Evolutionary conservation across 2,888 invertebrate genomes (phyloP), one percentile per base, ranked within the genome.

Genomic region (Lasioglossum vierecki): DNA sequence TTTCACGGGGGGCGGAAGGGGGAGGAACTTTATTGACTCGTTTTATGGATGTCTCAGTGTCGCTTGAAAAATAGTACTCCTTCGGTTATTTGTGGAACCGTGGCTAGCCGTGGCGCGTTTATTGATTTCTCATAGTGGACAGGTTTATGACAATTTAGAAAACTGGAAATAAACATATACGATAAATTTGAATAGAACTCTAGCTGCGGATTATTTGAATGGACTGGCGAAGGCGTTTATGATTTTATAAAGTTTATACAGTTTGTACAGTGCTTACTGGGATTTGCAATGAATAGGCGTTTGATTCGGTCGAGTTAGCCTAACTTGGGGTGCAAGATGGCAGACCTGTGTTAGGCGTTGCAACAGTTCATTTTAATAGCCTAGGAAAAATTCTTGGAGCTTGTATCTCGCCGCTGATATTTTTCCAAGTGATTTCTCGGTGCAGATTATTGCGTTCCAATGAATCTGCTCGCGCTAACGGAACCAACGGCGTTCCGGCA

Each of bases 381-480:
- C 22, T 22, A 22, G 22, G 8, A 53, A 18, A 53, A 53, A 53
- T 53, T 53, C 22, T 53, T 53, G 0, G 8, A 2, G 2, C 53
- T 22, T 22, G 22, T 53, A 53, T 53, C 53, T 9, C 8, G 8
- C 53, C 8, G 53, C 5, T 22, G 22, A 22, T 22, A 53, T 53
- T 53, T 53, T 22, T 53, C 15, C 4, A 26, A 26, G 13, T 5
- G 60, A 60, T 60, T 26, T 26, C n/a, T 26, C 26, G 13, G 60
- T 5, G 60, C n/a, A 13, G 60, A 60, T 60, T 60, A 60, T 13
- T 1, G n/a, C 26, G 66, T 66, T 30, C 30, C 66, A 66, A 66
- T 66, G 66, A 72, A 71, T 44, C 70, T 60, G 39, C 74, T 57
- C 60, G 41, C 46, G 57, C 39, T 60, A 49, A 77, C 53, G 6